phyloP scores from a whole-genome alignment of 2,888 invertebrate genomes.

The Meta bourneti region DNA sequence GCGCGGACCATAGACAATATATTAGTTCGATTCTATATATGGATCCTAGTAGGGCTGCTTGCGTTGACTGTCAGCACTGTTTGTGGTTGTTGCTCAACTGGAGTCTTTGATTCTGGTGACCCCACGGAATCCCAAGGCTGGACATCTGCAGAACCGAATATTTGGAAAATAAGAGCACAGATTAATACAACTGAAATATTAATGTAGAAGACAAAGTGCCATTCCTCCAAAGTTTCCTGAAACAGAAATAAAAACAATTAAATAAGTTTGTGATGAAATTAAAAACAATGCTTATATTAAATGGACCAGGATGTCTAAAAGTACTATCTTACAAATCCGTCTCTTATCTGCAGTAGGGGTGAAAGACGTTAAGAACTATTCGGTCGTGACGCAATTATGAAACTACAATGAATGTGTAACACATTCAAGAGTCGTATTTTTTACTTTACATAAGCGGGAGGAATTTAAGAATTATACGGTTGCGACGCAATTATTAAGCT shows the following conservation, averaged over 20 bases:
- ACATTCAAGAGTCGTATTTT: too few relatives aligned
- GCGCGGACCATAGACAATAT: neutral
- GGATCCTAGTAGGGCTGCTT: neutral
- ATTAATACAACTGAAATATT: neutral
- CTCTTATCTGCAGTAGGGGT: too few relatives aligned
- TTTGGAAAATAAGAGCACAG: neutral
- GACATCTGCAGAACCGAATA: constrained; percentile 30
- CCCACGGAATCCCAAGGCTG: neutral
- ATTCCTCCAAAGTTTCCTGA: constrained; percentile 24
- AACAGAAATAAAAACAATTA: neutral
- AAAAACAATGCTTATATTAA: too few relatives aligned
- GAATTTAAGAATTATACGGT: too few relatives aligned
- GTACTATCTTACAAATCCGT: too few relatives aligned
- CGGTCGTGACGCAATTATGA: too few relatives aligned
- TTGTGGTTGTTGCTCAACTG: neutral
- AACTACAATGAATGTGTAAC: too few relatives aligned
- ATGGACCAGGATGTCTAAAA: too few relatives aligned
- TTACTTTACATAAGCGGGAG: too few relatives aligned
- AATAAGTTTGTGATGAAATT: neutral
- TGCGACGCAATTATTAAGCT: too few relatives aligned
- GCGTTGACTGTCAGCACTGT: neutral
- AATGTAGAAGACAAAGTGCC: constrained; percentile 30
- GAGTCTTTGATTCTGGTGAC: neutral
- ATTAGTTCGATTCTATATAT: neutral
- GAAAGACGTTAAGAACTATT: too few relatives aligned